These are phyloP conservation scores for Patella pellucida DNA, from an alignment of 2,888 invertebrate species.

Conservation along the genomic window DNA sequence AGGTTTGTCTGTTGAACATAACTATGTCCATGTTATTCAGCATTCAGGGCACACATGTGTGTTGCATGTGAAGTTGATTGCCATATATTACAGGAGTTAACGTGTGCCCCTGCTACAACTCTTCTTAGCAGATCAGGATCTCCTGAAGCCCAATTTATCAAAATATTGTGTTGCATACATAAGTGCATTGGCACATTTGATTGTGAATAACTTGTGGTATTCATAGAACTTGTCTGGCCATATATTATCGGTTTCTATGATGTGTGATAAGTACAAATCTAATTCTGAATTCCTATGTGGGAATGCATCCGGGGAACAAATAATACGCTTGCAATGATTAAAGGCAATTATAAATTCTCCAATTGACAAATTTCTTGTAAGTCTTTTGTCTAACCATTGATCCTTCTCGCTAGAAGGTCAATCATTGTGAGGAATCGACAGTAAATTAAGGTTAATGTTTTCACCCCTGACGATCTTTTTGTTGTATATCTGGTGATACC, in stretches of 20 bases:
- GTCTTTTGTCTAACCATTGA: not conserved
- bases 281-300: not conserved
- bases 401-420: not conserved
- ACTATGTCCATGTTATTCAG: no score
- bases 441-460: not conserved
- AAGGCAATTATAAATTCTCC: not conserved
- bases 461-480: not conserved
- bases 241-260: not conserved
- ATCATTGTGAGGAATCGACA: not conserved
- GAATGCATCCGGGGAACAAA: not conserved
- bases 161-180: not conserved
- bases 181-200: not conserved
- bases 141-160: not conserved
- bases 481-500: not conserved
- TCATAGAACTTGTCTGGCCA: conserved; percentile 2
- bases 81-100: not conserved
- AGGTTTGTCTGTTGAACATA: no score
- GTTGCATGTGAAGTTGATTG: not conserved
- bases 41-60: not conserved
- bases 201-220: not conserved
- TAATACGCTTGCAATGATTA: not conserved
- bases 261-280: not conserved
- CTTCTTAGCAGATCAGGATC: not conserved
- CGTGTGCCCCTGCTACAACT: not conserved
- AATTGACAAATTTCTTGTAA: not conserved